Evolutionary conservation across 2,888 invertebrate genomes (phyloP), one percentile per base, ranked within the genome.

Genomic region (Eubasilissa splendida): DNA sequence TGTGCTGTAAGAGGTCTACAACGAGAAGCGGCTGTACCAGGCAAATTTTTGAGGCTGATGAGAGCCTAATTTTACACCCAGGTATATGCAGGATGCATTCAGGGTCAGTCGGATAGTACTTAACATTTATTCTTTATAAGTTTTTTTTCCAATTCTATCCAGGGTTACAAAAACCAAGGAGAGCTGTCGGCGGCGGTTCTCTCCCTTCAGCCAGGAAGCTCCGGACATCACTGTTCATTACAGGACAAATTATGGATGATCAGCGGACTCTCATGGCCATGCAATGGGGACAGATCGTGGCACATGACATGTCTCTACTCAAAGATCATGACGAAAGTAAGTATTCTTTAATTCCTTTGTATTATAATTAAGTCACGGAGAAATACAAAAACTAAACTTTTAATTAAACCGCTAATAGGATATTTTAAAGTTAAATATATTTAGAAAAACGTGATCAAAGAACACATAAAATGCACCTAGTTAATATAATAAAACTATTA

Each of bases 271-370:
- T 89, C 59, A 79, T 58, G 52, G 63, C 76, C 22, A 92, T 92
- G 91, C 91, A 92, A 85, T 92, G 91, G 90, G 92, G 92, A 42
- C 93, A 93, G 85, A 89, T 92, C 84, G 88, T 93, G 65, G 92
- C 92, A 50, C 73, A 73, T 33, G 73, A 73, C 58, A 73, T 73
- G 73, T 53, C 54, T 56, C 33, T 73, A 22, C 58, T 31, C 10
- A 56, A 56, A 31, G 22, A 56, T 3, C 56, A 54, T 7, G n/a
- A 42, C 11, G 52, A n/a, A 12, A 50, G 70, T 70, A 70, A n/a
- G 11, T 4, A 22, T 22, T 22, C 22, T 22, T 22, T 22, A 22
- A 22, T 22, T 22, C 22, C 22, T 22, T 22, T 22, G 33, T 31
- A 11, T 68, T 68, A 31, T 11, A 42, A 68, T 31, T 68, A 22